Evolutionary conservation across 2,113 vertebrate species (phyloP), one percentile per base, ranked within the genome.

Genomic region (Blennius ocellaris): DNA sequence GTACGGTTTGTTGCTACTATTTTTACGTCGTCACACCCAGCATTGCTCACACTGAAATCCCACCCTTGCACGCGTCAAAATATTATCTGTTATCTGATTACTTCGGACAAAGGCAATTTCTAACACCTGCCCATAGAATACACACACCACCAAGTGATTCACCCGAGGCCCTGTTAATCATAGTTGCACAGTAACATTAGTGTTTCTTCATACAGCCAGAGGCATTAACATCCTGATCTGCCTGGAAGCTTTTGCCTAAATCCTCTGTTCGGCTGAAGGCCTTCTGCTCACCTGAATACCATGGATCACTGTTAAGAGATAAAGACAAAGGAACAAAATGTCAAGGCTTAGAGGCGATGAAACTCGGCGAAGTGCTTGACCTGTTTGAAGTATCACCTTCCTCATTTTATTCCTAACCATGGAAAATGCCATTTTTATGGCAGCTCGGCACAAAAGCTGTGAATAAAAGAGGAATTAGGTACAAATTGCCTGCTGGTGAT

Each of bases 311-410:
- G 4, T 39, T 49, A 16, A 16, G 11, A 15, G 43, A 48, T 57
- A 6, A 40, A 38, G 3, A 3, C 50, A 2, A 11, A 10, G 4
- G 44, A 73, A 64, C 38, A 11, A 14, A 58, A 63, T 50, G 37
- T 14, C 49, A 11, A 58, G 53, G 16, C 38, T 71, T 69, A 57
- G 53, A 8, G 45, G 14, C 47, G 21, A 51, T 66, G 30, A 39
- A 11, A 21, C 44, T 16, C 8, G 14, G 14, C 1, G 3, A 58
- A 36, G 43, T 21, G 41, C 17, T 40, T 44, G 47, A 52, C 53
- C 55, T 60, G 41, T 71, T 82, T 48, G 15, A 39, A 30, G 8
- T 41, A 3, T 30, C 17, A 58, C 6, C 36, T 39, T 59, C n/a
- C 16, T 9, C 7, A 30, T 4, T 30, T 11, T 1, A 12, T 47